A percentile compares a stretch with the other conserved stretches of the same genome.
These are phyloP conservation scores for Amphiprion percula DNA, from an alignment of 2,113 vertebrate species.

Conservation along the genomic window DNA sequence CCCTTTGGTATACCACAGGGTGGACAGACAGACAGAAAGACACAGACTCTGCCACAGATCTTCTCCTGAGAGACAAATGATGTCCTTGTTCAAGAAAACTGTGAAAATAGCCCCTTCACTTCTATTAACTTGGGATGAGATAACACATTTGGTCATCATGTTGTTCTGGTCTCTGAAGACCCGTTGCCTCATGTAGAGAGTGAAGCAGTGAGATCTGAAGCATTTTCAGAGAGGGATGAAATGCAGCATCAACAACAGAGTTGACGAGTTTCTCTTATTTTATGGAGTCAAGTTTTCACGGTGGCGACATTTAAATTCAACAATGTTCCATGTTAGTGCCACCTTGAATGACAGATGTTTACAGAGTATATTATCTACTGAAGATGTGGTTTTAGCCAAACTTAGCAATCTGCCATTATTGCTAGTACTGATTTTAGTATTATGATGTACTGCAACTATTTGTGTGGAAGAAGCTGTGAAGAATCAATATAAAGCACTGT, in stretches of 20 bases:
- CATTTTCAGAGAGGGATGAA: neutral
- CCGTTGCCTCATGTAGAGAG: neutral
- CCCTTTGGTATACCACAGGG: neutral
- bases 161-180: neutral
- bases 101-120: neutral
- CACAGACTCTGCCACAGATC: slow-evolving; percentile 15
- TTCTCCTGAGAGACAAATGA: slow-evolving; percentile 25
- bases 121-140: neutral
- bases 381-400: too few relatives aligned
- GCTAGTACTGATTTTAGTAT: too few relatives aligned
- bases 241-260: neutral
- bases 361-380: too few relatives aligned
- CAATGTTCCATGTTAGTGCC: neutral
- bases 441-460: too few relatives aligned
- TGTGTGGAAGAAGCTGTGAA: too few relatives aligned
- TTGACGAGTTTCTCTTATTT: neutral
- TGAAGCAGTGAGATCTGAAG: neutral
- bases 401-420: too few relatives aligned
- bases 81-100: slow-evolving; percentile 25
- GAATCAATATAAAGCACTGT: too few relatives aligned
- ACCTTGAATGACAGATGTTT: neutral
- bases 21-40: neutral
- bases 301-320: neutral
- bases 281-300: neutral
- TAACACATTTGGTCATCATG: slow-evolving; percentile 6